These are phyloP conservation scores for Apodemia zela DNA, from an alignment of 2,888 invertebrate genomes.

Conservation along the genomic window DNA sequence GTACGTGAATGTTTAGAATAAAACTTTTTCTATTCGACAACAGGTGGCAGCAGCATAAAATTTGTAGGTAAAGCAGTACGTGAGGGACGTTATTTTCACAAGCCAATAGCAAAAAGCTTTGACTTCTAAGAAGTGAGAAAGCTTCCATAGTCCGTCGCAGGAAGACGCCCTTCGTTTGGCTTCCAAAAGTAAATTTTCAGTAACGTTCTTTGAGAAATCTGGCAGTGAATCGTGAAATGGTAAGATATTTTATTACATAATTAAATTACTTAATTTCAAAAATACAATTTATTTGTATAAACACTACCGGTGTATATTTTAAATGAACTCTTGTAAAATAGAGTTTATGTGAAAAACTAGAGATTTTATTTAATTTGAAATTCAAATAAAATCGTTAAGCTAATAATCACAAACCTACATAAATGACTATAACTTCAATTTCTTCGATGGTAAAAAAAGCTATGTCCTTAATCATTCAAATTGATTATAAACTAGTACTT, in stretches of 20 bases:
- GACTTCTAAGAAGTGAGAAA: slow-evolving; percentile 12
- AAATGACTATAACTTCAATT: no score
- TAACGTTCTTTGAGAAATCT: not conserved
- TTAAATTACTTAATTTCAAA: not conserved
- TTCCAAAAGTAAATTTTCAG: slow-evolving; percentile 5
- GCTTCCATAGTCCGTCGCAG: slow-evolving; percentile 1
- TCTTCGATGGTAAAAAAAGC: no score
- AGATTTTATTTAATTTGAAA: no score
- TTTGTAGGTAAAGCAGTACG: not conserved
- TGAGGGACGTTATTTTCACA: slow-evolving; percentile 10
- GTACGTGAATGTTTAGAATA: not conserved
- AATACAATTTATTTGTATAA: no score
- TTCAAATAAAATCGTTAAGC: no score
- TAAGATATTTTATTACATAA: not conserved
- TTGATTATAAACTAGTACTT: no score
- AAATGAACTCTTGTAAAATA: no score
- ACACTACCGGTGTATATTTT: no score
- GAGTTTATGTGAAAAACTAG: no score
- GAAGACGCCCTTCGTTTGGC: slow-evolving; percentile 11
- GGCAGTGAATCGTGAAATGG: not conserved
- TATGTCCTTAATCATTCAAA: no score
- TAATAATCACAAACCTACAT: no score
- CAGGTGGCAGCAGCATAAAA: not conserved
- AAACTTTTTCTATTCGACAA: not conserved
- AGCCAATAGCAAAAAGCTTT: slow-evolving; percentile 10